phyloP scores from a whole-genome alignment of 2,113 vertebrate species.

The Picathartes gymnocephalus region DNA sequence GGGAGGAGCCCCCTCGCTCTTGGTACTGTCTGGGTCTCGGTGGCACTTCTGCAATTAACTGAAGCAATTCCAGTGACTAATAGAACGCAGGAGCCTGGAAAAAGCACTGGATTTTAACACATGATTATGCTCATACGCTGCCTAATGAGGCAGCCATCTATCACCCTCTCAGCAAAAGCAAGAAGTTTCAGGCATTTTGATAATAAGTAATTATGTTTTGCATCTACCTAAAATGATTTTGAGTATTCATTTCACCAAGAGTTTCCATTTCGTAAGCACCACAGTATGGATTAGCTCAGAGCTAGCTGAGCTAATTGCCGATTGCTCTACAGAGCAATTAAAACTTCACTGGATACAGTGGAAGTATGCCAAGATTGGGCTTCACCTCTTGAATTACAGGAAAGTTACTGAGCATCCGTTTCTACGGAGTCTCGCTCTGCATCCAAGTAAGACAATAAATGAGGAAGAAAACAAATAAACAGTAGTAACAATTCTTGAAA shows the following conservation, averaged over 20 bases:
- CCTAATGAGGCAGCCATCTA: background rate
- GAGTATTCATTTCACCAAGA: background rate
- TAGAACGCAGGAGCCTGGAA: background rate
- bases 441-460: background rate
- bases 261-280: background rate
- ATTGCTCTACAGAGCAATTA: background rate
- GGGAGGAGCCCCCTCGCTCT: too few species aligned
- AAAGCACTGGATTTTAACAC: background rate
- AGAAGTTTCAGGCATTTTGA: background rate
- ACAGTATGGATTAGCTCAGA: background rate
- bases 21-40: accelerated
- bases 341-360: background rate
- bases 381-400: constrained; percentile 8
- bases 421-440: background rate
- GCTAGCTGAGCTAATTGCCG: background rate
- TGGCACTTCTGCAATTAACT: background rate
- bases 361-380: background rate
- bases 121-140: background rate
- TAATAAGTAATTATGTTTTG: background rate
- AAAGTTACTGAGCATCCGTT: background rate
- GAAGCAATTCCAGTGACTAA: background rate
- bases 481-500: background rate
- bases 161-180: background rate
- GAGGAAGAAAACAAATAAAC: background rate
- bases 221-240: background rate